phyloP scores from a whole-genome alignment of 2,888 invertebrate genomes.

The Tipula unca region DNA sequence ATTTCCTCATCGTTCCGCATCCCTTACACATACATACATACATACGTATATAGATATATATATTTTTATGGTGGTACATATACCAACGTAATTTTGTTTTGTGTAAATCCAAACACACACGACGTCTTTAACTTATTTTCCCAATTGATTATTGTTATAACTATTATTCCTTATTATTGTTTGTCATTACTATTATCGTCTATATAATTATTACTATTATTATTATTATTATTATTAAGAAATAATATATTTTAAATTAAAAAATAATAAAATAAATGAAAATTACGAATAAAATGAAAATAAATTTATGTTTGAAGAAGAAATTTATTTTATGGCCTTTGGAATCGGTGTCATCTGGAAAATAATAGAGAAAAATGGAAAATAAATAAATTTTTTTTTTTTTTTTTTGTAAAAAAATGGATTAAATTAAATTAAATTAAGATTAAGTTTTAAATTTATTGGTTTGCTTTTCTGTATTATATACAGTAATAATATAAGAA shows the following conservation, averaged over 20 bases:
- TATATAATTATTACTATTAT: not conserved
- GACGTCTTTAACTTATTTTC: not conserved
- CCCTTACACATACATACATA: not conserved
- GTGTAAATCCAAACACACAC: not conserved
- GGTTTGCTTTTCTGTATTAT: not conserved
- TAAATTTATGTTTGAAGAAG: not conserved
- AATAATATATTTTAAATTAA: not conserved
- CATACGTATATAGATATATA: no score
- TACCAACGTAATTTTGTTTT: not conserved
- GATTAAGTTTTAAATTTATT: not conserved
- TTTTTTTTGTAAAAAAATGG: not conserved
- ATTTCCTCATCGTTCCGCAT: not conserved
- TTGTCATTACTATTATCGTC: not conserved
- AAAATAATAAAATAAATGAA: not conserved
- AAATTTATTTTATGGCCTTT: not conserved
- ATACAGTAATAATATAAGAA: not conserved
- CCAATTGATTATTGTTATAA: not conserved
- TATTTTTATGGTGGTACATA: no score
- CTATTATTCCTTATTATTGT: not conserved
- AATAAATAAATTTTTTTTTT: not conserved
- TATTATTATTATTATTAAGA: not conserved
- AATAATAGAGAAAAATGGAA: not conserved
- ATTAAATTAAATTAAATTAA: not conserved
- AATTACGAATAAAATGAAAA: not conserved
- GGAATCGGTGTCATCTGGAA: constrained; percentile 14